A percentile compares a stretch with the other conserved stretches of the same genome.
Evolutionary conservation across 2,113 vertebrate genomes (phyloP).

Genomic region (Scolopax mira): DNA sequence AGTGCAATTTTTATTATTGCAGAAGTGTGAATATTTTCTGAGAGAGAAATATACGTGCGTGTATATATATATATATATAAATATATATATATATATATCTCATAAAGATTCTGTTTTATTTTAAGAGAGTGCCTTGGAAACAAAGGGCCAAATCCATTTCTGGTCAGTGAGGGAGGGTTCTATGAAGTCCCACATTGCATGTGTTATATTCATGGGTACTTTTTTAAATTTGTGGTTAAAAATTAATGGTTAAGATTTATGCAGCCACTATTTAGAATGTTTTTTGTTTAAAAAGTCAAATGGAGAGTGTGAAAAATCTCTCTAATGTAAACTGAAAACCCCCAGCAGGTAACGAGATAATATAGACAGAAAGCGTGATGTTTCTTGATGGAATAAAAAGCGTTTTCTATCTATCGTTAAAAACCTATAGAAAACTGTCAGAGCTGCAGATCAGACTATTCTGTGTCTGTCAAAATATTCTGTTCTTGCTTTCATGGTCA

Average conservation of each 20-base stretch:
- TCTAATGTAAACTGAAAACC: background rate
- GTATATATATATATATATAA: background rate
- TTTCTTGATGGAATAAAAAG: background rate
- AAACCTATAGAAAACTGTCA: background rate
- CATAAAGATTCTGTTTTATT: background rate
- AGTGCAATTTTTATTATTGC: too few relatives aligned
- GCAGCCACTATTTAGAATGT: background rate
- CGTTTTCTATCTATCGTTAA: background rate
- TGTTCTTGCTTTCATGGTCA: background rate
- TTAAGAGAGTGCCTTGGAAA: background rate
- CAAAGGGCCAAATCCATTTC: background rate
- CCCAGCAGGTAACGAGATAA: background rate
- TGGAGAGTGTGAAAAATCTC: background rate
- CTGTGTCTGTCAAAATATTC: background rate
- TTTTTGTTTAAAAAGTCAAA: background rate
- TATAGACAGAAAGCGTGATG: background rate
- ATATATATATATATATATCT: too few relatives aligned
- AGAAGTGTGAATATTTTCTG: background rate
- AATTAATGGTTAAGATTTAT: background rate
- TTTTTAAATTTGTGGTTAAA: background rate
- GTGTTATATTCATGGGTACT: background rate
- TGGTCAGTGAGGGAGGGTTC: background rate
- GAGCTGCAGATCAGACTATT: background rate
- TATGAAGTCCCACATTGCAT: fast-evolving
- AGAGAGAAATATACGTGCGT: background rate